These are phyloP conservation scores for Chrysochloris asiatica DNA, from an alignment of 2,113 vertebrate genomes.

Conservation along the genomic window DNA sequence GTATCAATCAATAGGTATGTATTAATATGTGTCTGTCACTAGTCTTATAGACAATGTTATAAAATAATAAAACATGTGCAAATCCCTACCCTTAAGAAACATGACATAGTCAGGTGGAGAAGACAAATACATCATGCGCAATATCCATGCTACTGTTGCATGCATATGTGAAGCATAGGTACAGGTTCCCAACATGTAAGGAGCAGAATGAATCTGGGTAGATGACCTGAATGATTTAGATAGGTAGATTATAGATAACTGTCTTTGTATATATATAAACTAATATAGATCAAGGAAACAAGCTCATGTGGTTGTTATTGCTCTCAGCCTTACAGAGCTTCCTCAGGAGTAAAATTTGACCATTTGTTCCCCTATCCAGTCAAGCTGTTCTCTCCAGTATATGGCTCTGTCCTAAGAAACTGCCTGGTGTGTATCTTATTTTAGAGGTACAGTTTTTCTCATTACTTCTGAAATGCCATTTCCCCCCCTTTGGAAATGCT, in stretches of 20 bases:
- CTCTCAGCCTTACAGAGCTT: constrained; percentile 20
- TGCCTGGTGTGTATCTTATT: constrained; percentile 56
- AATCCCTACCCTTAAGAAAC: background rate
- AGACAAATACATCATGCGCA: background rate
- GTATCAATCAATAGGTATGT: background rate
- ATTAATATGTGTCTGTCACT: background rate
- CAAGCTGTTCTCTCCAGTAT: constrained; percentile 56
- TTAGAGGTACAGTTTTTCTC: constrained; percentile 66
- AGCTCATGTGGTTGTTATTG: background rate
- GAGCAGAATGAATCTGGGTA: background rate
- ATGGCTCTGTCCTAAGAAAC: constrained; percentile 62
- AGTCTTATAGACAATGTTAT: background rate
- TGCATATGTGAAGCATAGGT: background rate
- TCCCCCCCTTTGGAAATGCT: constrained; percentile 58
- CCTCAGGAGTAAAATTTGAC: constrained; percentile 40
- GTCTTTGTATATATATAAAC: no score
- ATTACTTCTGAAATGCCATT: constrained; percentile 62
- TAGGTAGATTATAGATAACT: background rate
- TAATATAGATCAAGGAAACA: no score
- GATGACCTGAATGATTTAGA: background rate
- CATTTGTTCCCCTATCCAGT: constrained; percentile 46
- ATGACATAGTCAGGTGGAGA: background rate
- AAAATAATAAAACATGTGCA: background rate
- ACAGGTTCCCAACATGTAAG: background rate
- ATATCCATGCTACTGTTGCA: background rate